These are phyloP conservation scores for Andrena dorsata DNA, from an alignment of 2,888 invertebrate species.

Conservation along the genomic window DNA sequence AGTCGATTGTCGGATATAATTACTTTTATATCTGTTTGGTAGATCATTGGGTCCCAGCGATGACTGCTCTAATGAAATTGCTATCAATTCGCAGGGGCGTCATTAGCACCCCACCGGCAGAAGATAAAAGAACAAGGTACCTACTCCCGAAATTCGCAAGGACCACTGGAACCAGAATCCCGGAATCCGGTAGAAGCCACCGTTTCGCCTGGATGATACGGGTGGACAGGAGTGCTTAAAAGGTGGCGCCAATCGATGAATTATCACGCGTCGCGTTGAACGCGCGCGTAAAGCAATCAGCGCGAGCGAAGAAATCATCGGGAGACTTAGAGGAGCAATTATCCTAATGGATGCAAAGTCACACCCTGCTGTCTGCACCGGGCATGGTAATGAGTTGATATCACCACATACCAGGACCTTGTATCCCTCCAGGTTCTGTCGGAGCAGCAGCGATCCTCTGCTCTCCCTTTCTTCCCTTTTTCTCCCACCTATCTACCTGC, in stretches of 20 bases:
- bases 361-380: slow-evolving; percentile 81
- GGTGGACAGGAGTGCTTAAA: slow-evolving; percentile 32
- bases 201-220: slow-evolving; percentile 36
- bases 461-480: slow-evolving; percentile 46
- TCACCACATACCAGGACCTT: slow-evolving; percentile 84
- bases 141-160: not conserved
- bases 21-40: not conserved
- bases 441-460: slow-evolving; percentile 48
- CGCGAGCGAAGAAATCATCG: slow-evolving; percentile 65
- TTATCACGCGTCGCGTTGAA: slow-evolving; percentile 66
- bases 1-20: too few relatives aligned
- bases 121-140: too few relatives aligned
- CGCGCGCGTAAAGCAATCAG: slow-evolving; percentile 74
- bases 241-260: slow-evolving; percentile 69
- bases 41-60: too few relatives aligned
- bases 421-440: slow-evolving; percentile 75
- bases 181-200: slow-evolving; percentile 6
- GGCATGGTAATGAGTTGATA: slow-evolving; percentile 85
- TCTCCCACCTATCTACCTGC: slow-evolving; percentile 43
- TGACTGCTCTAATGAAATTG: too few relatives aligned
- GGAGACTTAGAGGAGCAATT: slow-evolving; percentile 83
- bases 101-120: not conserved
- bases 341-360: slow-evolving; percentile 85
- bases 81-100: too few relatives aligned
- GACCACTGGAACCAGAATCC: slow-evolving; percentile 8